Conservation (phyloP, 2,797 vertebrate species). For the Chrosomus eos region DNA sequence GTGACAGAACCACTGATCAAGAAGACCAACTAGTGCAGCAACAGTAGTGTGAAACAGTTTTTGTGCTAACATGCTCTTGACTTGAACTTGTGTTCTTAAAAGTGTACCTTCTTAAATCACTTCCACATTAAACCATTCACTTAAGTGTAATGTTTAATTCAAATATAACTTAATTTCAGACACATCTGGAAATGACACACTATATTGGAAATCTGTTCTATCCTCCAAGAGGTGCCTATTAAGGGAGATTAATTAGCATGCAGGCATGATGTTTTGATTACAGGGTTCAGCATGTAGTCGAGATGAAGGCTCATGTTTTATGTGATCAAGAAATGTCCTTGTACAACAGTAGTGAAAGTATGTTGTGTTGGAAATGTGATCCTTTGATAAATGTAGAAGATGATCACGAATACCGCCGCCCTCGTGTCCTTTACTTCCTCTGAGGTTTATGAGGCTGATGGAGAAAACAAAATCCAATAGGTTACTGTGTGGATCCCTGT, state of each 20-base stretch:
- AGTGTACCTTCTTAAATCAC: background rate
- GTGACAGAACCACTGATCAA: background rate
- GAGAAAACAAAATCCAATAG: background rate
- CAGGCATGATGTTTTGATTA: slow-evolving; percentile 42
- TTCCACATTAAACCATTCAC: slow-evolving; percentile 23
- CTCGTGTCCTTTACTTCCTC: background rate
- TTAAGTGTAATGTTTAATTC: slow-evolving; percentile 36
- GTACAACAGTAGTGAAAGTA: background rate
- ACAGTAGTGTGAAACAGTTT: background rate
- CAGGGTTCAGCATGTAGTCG: slow-evolving; percentile 22
- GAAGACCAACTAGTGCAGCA: background rate
- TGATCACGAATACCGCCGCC: background rate
- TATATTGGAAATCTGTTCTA: slow-evolving; percentile 14
- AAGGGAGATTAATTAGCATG: slow-evolving; percentile 43
- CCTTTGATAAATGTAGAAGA: slow-evolving; percentile 19
- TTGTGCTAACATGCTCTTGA: background rate
- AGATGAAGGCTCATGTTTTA: slow-evolving; percentile 5
- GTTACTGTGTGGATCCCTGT: background rate
- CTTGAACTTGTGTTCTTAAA: background rate
- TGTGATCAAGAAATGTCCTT: slow-evolving; percentile 19
- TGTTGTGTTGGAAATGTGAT: background rate
- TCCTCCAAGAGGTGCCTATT: slow-evolving; percentile 36
- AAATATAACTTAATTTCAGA: slow-evolving; percentile 26
- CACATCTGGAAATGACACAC: slow-evolving; percentile 24
- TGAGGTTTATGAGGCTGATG: background rate